Conservation (phyloP, 2,888 invertebrate species). For the Germaria angustata region DNA sequence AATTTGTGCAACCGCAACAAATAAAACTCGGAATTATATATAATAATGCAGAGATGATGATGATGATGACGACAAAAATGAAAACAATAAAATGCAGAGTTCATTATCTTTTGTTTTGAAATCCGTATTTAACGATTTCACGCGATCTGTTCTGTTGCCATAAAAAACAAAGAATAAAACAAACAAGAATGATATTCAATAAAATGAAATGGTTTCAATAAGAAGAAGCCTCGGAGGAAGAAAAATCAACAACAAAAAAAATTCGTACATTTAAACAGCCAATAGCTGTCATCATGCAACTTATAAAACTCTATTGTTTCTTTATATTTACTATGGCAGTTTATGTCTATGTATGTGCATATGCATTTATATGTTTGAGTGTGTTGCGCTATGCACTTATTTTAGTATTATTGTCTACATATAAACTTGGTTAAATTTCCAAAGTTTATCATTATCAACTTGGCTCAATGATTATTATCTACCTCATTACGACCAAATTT, state of each 20-base stretch:
- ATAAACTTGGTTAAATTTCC: slow-evolving; percentile 24
- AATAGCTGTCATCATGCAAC: slow-evolving; percentile 27
- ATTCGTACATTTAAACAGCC: slow-evolving; percentile 11
- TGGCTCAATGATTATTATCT: slow-evolving; percentile 32
- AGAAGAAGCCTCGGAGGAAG: too few species aligned
- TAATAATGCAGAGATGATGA: slow-evolving; percentile 5
- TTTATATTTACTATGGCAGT: background rate
- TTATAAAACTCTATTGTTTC: slow-evolving; percentile 19
- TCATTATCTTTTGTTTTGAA: slow-evolving; percentile 55
- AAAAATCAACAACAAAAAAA: slow-evolving; percentile 46
- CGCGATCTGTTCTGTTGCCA: slow-evolving; percentile 39
- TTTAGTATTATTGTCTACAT: slow-evolving; percentile 29
- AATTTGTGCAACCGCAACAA: slow-evolving; percentile 17
- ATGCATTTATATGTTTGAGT: too few species aligned
- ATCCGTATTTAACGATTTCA: slow-evolving; percentile 56
- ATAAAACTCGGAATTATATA: slow-evolving; percentile 10
- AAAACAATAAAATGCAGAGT: slow-evolving; percentile 21
- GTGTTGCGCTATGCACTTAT: background rate
- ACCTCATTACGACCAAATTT: slow-evolving; percentile 37
- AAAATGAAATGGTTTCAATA: slow-evolving; percentile 35
- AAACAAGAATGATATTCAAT: slow-evolving; percentile 22
- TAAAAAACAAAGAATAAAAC: slow-evolving; percentile 10
- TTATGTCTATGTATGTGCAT: background rate
- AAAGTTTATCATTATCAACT: slow-evolving; percentile 13
- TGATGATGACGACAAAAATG: background rate